phyloP scores from a whole-genome alignment of 2,888 invertebrate genomes.

The Idaea aversata region DNA sequence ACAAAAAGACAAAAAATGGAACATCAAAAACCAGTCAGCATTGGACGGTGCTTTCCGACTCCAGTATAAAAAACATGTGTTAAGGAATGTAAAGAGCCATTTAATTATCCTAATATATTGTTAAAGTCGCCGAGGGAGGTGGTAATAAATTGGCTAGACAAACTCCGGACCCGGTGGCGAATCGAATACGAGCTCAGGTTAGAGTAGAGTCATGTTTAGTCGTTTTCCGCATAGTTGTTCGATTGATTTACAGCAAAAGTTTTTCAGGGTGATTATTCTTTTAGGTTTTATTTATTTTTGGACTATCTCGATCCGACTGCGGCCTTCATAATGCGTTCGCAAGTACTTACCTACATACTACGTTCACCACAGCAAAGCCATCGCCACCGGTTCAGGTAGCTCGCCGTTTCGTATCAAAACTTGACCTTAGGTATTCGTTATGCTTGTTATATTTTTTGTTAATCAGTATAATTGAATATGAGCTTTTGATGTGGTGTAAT shows the following conservation, averaged over 20 bases:
- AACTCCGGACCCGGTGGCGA: slow-evolving; percentile 59
- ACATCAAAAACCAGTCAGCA: slow-evolving; percentile 76
- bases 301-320: slow-evolving; percentile 64
- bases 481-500: slow-evolving; percentile 71
- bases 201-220: slow-evolving; percentile 6
- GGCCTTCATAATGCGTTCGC: slow-evolving; percentile 74
- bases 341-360: slow-evolving; percentile 43
- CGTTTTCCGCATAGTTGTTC: slow-evolving; percentile 17
- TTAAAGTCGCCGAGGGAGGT: slow-evolving; percentile 74
- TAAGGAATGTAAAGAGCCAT: slow-evolving; percentile 80
- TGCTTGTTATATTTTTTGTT: slow-evolving; percentile 65
- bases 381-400: slow-evolving; percentile 72
- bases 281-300: slow-evolving; percentile 67
- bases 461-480: slow-evolving; percentile 63
- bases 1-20: slow-evolving; percentile 68
- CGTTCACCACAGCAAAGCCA: slow-evolving; percentile 33
- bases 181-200: slow-evolving; percentile 35
- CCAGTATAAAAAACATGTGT: slow-evolving; percentile 75
- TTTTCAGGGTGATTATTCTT: slow-evolving; percentile 74
- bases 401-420: slow-evolving; percentile 62
- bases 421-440: slow-evolving; percentile 77
- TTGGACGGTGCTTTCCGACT: slow-evolving; percentile 77
- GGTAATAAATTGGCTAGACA: slow-evolving; percentile 70
- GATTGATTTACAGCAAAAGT: slow-evolving; percentile 50
- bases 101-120: slow-evolving; percentile 81